Base-by-base conservation (phyloP, 2,113 vertebrate genomes). In the Psilopogon haemacephalus region DNA sequence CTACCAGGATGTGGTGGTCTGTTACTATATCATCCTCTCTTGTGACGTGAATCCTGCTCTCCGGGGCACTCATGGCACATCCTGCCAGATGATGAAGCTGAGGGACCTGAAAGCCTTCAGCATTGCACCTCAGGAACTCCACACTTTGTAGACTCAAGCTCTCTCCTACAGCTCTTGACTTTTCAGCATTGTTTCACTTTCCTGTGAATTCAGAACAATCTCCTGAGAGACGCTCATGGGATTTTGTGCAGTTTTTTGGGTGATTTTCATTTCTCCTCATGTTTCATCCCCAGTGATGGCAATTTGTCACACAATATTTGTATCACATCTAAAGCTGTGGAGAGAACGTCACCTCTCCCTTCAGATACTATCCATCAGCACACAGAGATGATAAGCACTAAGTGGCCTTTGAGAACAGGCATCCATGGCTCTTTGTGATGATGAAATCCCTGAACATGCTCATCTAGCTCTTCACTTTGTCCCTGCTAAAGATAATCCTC, bases 231-330 rank as follows among this genome's bases (percentile, higher is more conserved):
- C 38, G 15, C 27, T 13, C 27, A 3, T 1, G 50, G 59, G 37
- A 18, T 60, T 81, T 54, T 8, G n/a, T 16, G 11, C 15, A 67
- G 67, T 21, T 33, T 46, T 86, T 78, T 3, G 21, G 6, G 7
- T 16, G 37, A 23, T 84, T 79, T 65, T 65, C 55, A 3, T 32
- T 79, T 30, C 77, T 90, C 26, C 37, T 75, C 11, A 0, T 26
- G 38, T 44, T 58, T 77, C 46, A 10, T 11, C 26, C 80, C 6
- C 48, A 0, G 1, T 42, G 58, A 54, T 4, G n/a, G 77, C 60
- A 9, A 79, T 87, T 92, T 94, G 84, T 92, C 89, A 50, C 37
- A 3, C 33, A 84, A 3, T 38, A 6, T 94, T 94, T 93, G 68
- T 85, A 32, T 89, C 77, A 26, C 26, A 30, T 11, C 46, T 54